A percentile compares a stretch with the other conserved stretches of the same genome.
Evolutionary conservation across 2,888 invertebrate genomes (phyloP).

Genomic region (Amiota minor): DNA sequence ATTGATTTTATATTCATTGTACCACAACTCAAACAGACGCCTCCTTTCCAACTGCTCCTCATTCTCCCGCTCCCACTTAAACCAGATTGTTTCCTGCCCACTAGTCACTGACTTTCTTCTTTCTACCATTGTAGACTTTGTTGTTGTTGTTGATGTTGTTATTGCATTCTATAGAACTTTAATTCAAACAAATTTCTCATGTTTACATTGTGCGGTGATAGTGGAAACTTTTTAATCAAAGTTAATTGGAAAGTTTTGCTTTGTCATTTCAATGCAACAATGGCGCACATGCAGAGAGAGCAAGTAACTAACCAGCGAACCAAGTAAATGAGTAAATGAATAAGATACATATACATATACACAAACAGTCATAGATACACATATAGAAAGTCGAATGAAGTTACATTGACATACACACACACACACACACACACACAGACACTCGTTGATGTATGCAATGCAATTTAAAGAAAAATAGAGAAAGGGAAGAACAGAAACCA

Average conservation of each 20-base stretch:
- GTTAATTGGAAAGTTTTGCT: slow-evolving; percentile 67
- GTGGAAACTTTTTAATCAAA: slow-evolving; percentile 64
- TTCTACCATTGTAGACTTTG: not conserved
- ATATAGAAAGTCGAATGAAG: not conserved
- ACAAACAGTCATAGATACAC: slow-evolving; percentile 32
- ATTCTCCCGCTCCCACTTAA: not conserved
- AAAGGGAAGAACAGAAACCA: slow-evolving; percentile 3
- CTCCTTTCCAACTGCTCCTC: too few species aligned
- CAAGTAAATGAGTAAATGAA: slow-evolving; percentile 31
- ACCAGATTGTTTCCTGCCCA: slow-evolving; percentile 21
- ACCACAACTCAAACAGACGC: slow-evolving; percentile 32
- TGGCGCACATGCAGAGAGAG: not conserved
- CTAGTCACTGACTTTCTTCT: slow-evolving; percentile 28
- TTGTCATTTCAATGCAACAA: slow-evolving; percentile 59
- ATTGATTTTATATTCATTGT: slow-evolving; percentile 62
- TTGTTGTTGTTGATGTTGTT: not conserved
- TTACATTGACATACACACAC: slow-evolving; percentile 25
- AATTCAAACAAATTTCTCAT: slow-evolving; percentile 66
- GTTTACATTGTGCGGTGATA: slow-evolving; percentile 58
- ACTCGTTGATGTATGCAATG: slow-evolving; percentile 34
- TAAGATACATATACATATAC: slow-evolving; percentile 39
- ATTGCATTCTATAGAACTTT: slow-evolving; percentile 37
- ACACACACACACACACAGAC: slow-evolving; percentile 28
- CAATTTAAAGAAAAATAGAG: not conserved
- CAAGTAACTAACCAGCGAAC: not conserved